Percentiles rank a stretch among this genome's conserved stretches.
These are phyloP conservation scores for Bradynema listronoti DNA, from an alignment of 1,140 invertebrate genomes.

Conservation along the genomic window DNA sequence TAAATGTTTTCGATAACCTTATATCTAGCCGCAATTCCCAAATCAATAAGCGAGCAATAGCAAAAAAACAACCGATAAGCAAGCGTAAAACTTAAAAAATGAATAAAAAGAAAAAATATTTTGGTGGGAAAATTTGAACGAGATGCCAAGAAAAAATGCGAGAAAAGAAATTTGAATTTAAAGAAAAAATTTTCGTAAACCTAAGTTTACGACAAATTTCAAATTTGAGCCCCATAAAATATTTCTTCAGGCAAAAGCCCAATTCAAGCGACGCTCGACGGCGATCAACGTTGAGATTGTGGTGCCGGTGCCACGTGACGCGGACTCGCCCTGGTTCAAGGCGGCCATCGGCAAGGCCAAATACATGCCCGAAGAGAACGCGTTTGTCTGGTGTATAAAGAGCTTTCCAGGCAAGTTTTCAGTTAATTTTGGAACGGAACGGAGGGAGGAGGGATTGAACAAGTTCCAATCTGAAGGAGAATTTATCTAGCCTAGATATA, in stretches of 20 bases:
- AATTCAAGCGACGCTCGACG: conserved; percentile 93
- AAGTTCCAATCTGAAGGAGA: background rate
- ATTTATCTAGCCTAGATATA: background rate
- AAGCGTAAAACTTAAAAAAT: too few relatives aligned
- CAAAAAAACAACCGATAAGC: too few relatives aligned
- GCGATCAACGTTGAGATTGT: conserved; percentile 99
- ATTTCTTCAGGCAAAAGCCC: conserved; percentile 74
- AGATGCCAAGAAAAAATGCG: too few relatives aligned
- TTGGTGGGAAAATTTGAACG: too few relatives aligned
- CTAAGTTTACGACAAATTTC: background rate
- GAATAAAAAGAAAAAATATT: too few relatives aligned
- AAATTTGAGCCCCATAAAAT: conserved; percentile 7
- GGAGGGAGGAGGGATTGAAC: background rate
- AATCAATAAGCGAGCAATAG: too few relatives aligned
- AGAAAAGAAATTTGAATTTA: too few relatives aligned
- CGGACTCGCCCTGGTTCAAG: conserved; percentile 97
- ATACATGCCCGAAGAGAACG: conserved; percentile 72
- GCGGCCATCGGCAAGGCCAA: conserved; percentile 94
- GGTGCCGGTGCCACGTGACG: conserved; percentile 94
- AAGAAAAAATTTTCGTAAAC: too few relatives aligned
- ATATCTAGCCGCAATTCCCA: too few relatives aligned
- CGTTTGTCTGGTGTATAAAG: conserved; percentile 98
- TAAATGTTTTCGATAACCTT: too few relatives aligned
- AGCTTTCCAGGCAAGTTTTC: conserved; percentile 71
- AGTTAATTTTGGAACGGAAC: background rate